Conservation (phyloP, 2,113 vertebrate genomes). For the Gallinago undulata region DNA sequence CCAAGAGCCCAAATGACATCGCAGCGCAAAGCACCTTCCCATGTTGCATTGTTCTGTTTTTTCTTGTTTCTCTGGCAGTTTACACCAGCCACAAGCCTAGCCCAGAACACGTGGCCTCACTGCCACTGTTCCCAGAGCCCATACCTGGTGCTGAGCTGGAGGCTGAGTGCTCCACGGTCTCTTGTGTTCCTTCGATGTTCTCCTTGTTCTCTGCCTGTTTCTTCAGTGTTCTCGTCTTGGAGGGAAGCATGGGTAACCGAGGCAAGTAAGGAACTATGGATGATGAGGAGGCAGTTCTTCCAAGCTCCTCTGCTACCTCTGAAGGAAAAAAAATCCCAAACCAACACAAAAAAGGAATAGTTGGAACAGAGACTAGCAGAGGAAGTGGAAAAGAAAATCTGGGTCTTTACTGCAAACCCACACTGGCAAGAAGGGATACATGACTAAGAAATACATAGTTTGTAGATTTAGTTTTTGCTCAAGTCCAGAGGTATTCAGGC, state of each 20-base stretch:
- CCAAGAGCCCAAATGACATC: neutral
- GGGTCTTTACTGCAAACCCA: neutral
- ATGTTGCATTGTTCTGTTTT: accelerated
- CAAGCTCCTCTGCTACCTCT: constrained; percentile 97
- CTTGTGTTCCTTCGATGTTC: constrained; percentile 89
- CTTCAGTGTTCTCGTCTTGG: constrained; percentile 89
- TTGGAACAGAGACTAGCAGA: neutral
- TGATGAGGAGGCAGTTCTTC: constrained; percentile 87
- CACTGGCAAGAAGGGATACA: neutral
- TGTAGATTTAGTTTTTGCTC: neutral
- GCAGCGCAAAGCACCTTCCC: neutral
- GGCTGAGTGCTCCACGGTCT: constrained; percentile 72
- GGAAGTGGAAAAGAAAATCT: neutral
- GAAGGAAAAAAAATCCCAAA: neutral
- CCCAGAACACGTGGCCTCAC: neutral
- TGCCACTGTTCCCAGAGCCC: neutral
- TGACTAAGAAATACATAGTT: neutral
- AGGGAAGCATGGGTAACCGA: constrained; percentile 90
- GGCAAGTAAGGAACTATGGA: constrained; percentile 83
- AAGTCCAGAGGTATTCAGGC: neutral
- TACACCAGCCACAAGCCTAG: neutral
- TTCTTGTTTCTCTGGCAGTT: neutral
- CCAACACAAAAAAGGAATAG: neutral
- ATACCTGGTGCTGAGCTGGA: constrained; percentile 80
- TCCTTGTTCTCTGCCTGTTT: constrained; percentile 97